These are phyloP conservation scores for Margaritifera margaritifera DNA, from an alignment of 2,888 invertebrate species.

Conservation along the genomic window DNA sequence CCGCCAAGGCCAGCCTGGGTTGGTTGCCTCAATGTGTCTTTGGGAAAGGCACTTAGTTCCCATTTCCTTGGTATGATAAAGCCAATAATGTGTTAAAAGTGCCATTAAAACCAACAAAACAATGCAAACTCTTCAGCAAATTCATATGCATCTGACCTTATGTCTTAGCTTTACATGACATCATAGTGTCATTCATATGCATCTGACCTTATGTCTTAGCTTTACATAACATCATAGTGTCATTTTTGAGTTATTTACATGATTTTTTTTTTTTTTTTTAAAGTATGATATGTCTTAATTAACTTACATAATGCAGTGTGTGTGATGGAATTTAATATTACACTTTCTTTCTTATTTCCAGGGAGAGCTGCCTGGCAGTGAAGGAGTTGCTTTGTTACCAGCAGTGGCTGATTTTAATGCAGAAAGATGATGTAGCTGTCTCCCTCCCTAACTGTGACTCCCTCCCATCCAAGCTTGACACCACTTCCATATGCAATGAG, in stretches of 20 bases:
- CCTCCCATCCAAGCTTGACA: slow-evolving; percentile 81
- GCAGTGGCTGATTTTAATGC: slow-evolving; percentile 91
- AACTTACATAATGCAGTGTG: background rate
- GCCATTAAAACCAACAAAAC: no score
- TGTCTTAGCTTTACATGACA: background rate
- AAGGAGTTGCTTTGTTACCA: slow-evolving; percentile 92
- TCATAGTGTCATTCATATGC: background rate
- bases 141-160: no score
- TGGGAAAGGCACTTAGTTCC: no score
- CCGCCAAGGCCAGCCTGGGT: no score
- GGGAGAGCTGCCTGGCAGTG: slow-evolving; percentile 94
- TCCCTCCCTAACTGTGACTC: slow-evolving; percentile 87
- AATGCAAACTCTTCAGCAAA: no score
- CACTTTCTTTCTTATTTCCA: slow-evolving; percentile 33
- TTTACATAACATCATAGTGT: no score
- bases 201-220: no score
- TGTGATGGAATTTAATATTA: background rate
- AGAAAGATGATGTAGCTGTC: slow-evolving; percentile 83
- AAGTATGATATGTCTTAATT: background rate
- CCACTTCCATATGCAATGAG: slow-evolving; percentile 81
- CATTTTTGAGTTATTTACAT: no score
- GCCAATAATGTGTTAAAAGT: no score
- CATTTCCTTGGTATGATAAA: no score
- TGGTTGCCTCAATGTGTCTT: no score
- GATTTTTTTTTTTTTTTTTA: no score